A percentile compares a stretch with the other conserved stretches of the same genome.
Conservation (phyloP, 2,113 vertebrate species). For the Melanocharis versteri region DNA sequence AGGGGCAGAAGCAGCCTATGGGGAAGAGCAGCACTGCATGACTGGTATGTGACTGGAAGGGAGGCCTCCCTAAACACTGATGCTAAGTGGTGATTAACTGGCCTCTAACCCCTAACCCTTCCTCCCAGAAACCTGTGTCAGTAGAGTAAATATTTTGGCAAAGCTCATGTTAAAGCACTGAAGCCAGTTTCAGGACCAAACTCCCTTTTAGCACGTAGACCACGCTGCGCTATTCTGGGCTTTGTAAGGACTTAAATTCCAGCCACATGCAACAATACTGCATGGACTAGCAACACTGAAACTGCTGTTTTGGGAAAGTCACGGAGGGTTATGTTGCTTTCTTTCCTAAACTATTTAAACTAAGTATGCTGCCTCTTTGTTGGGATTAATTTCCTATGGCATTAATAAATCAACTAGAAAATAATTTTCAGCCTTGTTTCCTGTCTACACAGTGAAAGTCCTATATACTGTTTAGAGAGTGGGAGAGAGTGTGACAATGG, state of each 20-base stretch:
- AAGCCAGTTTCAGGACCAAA: not conserved
- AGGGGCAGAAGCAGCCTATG: not conserved
- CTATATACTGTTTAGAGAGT: not conserved
- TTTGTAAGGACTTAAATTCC: not conserved
- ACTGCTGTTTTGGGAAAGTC: not conserved
- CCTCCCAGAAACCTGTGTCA: not conserved
- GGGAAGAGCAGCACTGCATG: not conserved
- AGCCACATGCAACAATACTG: not conserved
- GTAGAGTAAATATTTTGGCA: not conserved
- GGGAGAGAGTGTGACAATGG: not conserved
- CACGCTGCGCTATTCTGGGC: not conserved
- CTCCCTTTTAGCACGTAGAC: not conserved
- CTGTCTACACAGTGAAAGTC: not conserved
- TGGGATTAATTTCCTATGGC: not conserved
- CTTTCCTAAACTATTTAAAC: not conserved
- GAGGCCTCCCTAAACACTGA: not conserved
- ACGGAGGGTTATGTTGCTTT: not conserved
- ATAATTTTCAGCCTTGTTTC: not conserved
- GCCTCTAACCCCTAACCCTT: not conserved
- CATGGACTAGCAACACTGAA: not conserved
- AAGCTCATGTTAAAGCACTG: not conserved
- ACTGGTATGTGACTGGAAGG: not conserved
- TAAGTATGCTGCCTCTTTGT: not conserved
- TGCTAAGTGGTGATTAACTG: not conserved
- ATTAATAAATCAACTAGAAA: slow-evolving; percentile 8